These are phyloP conservation scores for Amphiduros pacificus DNA, from an alignment of 2,888 invertebrate species.

Conservation along the genomic window DNA sequence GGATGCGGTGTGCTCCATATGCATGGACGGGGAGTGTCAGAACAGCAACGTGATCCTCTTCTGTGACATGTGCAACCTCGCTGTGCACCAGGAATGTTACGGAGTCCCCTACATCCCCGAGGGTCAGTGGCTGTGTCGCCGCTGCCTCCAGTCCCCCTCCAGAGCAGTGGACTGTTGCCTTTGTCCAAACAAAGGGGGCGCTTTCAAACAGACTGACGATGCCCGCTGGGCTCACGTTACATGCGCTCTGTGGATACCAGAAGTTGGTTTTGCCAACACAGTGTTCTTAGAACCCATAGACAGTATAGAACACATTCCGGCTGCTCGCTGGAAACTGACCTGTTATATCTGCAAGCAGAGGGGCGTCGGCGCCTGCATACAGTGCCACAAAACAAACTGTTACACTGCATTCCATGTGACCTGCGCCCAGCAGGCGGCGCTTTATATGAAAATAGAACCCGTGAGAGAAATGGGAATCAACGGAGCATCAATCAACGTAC, in stretches of 20 bases:
- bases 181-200: constrained; percentile 96
- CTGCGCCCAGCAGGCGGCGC: constrained; percentile 90
- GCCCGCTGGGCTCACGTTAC: constrained; percentile 98
- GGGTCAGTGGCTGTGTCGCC: constrained; percentile 95
- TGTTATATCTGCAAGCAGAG: constrained; percentile 86
- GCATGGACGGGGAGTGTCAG: constrained; percentile 98
- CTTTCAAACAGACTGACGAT: constrained; percentile 96
- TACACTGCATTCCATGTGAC: constrained; percentile 99
- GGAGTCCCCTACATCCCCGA: constrained; percentile 97
- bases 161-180: constrained; percentile 95
- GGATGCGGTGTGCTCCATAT: constrained; percentile 98
- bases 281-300: constrained; percentile 97
- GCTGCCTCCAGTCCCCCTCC: constrained; percentile 92
- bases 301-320: constrained; percentile 92
- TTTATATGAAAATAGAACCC: constrained; percentile 85
- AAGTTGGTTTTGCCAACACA: constrained; percentile 89
- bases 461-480: constrained; percentile 60
- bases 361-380: constrained; percentile 90
- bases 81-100: constrained; percentile 97
- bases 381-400: constrained; percentile 94
- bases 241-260: constrained; percentile 98
- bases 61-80: constrained; percentile 99
- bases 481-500: constrained; percentile 62
- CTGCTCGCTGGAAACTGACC: constrained; percentile 92
- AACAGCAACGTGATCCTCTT: constrained; percentile 98